phyloP scores from a whole-genome alignment of 2,113 vertebrate genomes.

The Nettapus auritus region DNA sequence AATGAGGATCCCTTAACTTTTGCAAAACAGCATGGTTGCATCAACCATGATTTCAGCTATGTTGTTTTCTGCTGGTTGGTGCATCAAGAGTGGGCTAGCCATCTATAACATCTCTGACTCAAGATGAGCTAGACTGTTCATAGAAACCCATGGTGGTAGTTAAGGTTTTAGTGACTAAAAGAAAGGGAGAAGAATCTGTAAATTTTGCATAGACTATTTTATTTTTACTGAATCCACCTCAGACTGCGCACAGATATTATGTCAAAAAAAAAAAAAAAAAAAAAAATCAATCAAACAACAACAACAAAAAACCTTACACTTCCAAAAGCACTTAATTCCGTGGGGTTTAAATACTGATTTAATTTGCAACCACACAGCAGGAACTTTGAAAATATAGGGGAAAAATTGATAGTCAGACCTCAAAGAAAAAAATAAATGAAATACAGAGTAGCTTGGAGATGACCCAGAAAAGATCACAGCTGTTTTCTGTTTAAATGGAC shows the following conservation, averaged over 20 bases:
- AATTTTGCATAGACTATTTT: not conserved
- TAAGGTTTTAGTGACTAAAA: not conserved
- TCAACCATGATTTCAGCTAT: not conserved
- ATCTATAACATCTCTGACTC: not conserved
- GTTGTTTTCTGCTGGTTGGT: not conserved
- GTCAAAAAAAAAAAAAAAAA: not conserved
- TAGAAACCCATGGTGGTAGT: not conserved
- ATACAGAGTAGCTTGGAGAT: not conserved
- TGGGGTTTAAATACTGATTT: constrained; percentile 30
- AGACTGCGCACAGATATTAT: accelerated
- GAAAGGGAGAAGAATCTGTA: not conserved
- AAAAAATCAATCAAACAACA: no score
- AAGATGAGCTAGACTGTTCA: not conserved
- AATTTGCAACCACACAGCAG: not conserved
- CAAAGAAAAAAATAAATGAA: constrained; percentile 17
- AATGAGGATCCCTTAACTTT: not conserved
- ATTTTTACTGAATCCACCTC: constrained; percentile 2
- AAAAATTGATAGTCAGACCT: not conserved
- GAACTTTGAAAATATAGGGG: constrained; percentile 15
- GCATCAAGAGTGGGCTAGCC: not conserved
- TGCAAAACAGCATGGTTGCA: not conserved
- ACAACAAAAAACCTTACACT: not conserved
- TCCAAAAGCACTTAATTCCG: constrained; percentile 17
- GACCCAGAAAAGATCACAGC: not conserved
- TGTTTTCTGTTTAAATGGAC: not conserved